Percentiles rank a stretch among this genome's conserved stretches.
Conservation (phyloP, 2,113 vertebrate species). For the Meleagris gallopavo region DNA sequence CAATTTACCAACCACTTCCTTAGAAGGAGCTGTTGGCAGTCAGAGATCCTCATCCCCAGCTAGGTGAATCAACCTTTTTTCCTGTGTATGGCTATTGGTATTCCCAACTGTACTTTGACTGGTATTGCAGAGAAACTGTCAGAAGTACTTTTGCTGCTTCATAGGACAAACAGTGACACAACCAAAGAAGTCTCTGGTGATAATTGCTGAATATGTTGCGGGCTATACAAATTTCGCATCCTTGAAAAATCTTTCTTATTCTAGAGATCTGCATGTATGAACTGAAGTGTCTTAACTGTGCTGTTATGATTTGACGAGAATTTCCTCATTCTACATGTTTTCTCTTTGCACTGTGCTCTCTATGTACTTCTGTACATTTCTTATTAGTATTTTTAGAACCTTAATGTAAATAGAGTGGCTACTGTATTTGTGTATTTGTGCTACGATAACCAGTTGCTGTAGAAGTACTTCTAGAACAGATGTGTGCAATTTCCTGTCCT, state of each 20-base stretch:
- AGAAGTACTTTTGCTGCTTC: no score
- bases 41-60: no score
- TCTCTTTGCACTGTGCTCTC: background rate
- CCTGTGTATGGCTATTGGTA: no score
- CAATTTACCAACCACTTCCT: no score
- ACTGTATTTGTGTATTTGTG: background rate
- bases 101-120: no score
- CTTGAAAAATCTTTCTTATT: background rate
- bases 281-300: background rate
- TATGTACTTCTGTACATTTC: background rate
- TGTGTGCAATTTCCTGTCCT: background rate
- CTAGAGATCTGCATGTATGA: background rate
- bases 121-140: no score
- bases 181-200: background rate
- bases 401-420: background rate
- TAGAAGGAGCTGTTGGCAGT: no score
- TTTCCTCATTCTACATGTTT: background rate
- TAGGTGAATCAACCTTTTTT: no score
- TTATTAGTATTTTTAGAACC: background rate
- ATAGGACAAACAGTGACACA: background rate
- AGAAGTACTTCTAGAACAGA: background rate
- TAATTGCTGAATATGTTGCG: background rate
- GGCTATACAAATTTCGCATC: background rate
- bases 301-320: background rate
- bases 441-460: background rate